Percentiles rank a stretch among this genome's conserved stretches.
These are phyloP conservation scores for Naso thynnoides DNA, from an alignment of 2,797 vertebrate species.

Conservation along the genomic window DNA sequence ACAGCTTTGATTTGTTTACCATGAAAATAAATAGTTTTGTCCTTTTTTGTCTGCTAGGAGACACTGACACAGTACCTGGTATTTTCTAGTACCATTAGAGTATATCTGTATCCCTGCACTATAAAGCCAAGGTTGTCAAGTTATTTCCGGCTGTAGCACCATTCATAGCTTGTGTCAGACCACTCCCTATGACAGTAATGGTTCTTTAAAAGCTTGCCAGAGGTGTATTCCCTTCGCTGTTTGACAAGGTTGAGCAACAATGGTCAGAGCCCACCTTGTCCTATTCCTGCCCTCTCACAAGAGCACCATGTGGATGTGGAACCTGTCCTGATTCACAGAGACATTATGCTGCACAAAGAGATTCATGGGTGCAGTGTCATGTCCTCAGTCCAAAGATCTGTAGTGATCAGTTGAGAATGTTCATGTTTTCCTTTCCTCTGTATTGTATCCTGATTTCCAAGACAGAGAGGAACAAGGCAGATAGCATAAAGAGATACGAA, in stretches of 20 bases:
- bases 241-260: slow-evolving; percentile 61
- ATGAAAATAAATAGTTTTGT: slow-evolving; percentile 1
- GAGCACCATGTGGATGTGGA: slow-evolving; percentile 35
- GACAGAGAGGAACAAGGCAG: slow-evolving; percentile 44
- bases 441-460: slow-evolving; percentile 50
- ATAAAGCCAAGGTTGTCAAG: slow-evolving; percentile 50
- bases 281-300: slow-evolving; percentile 35
- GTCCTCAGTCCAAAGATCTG: slow-evolving; percentile 60
- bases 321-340: slow-evolving; percentile 57
- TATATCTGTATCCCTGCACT: slow-evolving; percentile 47
- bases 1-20: slow-evolving; percentile 32
- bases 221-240: slow-evolving; percentile 66
- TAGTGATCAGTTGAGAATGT: slow-evolving; percentile 48
- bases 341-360: slow-evolving; percentile 60
- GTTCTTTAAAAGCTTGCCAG: slow-evolving; percentile 73
- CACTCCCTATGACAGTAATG: slow-evolving; percentile 70
- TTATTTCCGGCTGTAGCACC: slow-evolving; percentile 58
- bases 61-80: slow-evolving; percentile 45
- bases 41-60: slow-evolving; percentile 20
- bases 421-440: slow-evolving; percentile 48
- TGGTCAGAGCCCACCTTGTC: slow-evolving; percentile 49
- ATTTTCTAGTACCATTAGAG: slow-evolving; percentile 59
- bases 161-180: slow-evolving; percentile 57
- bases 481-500: slow-evolving; percentile 52
- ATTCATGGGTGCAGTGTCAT: slow-evolving; percentile 52